Evolutionary conservation across 2,888 invertebrate species (phyloP), one percentile per base, ranked within the genome.

Genomic region (Eilema caniola): DNA sequence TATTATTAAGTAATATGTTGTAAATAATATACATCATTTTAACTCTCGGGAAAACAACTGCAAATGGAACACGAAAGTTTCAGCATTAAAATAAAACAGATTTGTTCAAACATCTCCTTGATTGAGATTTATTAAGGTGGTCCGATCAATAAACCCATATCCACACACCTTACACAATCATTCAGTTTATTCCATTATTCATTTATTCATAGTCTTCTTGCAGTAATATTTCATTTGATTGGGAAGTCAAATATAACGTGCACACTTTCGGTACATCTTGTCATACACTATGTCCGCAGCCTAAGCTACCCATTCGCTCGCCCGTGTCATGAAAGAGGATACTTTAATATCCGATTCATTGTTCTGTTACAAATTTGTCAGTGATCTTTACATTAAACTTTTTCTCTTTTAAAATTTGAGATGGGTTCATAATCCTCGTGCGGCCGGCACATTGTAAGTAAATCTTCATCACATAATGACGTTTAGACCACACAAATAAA

Each of bases 341-440:
- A 94, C 94, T 93, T 93, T 94, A 93, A 94, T 94, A 93, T 94
- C 94, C 93, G 91, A 95, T 91, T 94, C 95, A 95, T 95, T 95
- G 95, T 95, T 94, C 94, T 95, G 95, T 95, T 94, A 95, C 94
- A 95, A 95, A 95, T 95, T 95, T 95, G 95, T 95, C 94, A 95
- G 94, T 92, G 95, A 95, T 95, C 95, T 94, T 94, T 89, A 94
- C 93, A 95, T 93, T 91, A 91, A 93, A 93, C 92, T 93, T 94
- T 95, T 94, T 93, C 89, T 89, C 89, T 89, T 92, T 92, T 91
- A 90, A 91, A 95, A 94, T 89, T 90, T 90, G 93, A 95, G 91
- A 90, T 85, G 92, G 91, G 92, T 88, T 89, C 90, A 95, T 95
- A 95, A 94, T 95, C 93, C 90, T 86, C 86, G 82, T 88, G 88